These are phyloP conservation scores for Heliconius erato DNA, from an alignment of 2,888 invertebrate species.

Conservation along the genomic window DNA sequence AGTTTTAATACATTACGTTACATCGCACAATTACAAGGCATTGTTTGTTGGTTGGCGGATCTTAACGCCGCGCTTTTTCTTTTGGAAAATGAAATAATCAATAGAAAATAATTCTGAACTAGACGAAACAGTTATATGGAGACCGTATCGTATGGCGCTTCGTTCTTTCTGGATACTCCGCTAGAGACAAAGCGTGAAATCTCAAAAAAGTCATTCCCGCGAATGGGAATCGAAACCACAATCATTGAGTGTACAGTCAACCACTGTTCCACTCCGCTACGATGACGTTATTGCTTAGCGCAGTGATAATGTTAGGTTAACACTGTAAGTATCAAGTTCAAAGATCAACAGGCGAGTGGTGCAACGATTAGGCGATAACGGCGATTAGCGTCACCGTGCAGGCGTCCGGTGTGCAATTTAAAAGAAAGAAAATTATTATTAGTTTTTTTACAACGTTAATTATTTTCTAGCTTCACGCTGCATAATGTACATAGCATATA, in stretches of 20 bases:
- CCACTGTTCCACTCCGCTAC: neutral
- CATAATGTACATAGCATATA: no score
- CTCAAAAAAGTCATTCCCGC: neutral
- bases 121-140: neutral
- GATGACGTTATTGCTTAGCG: neutral
- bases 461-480: no score
- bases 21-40: no score
- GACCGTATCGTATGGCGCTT: neutral
- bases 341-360: neutral
- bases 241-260: neutral
- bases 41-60: neutral
- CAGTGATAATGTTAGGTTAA: conserved; percentile 10
- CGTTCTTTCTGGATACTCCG: neutral
- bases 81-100: neutral
- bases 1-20: no score
- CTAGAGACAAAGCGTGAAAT: no score
- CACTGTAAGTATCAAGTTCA: conserved; percentile 1
- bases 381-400: neutral
- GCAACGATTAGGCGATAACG: neutral
- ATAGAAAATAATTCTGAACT: neutral
- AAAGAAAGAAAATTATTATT: neutral
- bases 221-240: neutral
- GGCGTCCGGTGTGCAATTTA: neutral
- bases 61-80: neutral
- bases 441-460: neutral